A percentile compares a stretch with the other conserved stretches of the same genome.
These are phyloP conservation scores for Alitta virens DNA, from an alignment of 2,888 invertebrate species.

Conservation along the genomic window DNA sequence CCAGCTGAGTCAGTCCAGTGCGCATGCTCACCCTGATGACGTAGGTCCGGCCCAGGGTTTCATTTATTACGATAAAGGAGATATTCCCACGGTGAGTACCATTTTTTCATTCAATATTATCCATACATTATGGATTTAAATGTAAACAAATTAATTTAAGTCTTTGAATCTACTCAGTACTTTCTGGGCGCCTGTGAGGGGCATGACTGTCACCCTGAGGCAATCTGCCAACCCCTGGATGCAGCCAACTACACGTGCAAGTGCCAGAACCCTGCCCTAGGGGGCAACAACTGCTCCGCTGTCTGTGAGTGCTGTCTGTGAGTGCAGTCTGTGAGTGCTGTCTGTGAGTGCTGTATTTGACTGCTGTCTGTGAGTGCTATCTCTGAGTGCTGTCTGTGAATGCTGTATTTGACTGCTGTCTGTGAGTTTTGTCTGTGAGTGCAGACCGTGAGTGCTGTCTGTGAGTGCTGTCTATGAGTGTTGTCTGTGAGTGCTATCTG, in stretches of 20 bases:
- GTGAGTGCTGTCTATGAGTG: too few species aligned
- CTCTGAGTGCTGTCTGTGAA: too few species aligned
- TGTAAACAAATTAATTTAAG: too few species aligned
- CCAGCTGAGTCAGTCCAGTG: slow-evolving; percentile 6
- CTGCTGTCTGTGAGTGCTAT: too few species aligned
- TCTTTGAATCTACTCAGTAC: not conserved
- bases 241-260: slow-evolving; percentile 11
- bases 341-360: too few species aligned
- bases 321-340: too few species aligned
- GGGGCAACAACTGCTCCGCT: slow-evolving; percentile 13
- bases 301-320: too few species aligned
- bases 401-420: too few species aligned
- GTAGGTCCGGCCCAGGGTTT: slow-evolving; percentile 5
- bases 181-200: slow-evolving; percentile 17
- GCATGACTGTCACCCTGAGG: slow-evolving; percentile 13
- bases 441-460: too few species aligned
- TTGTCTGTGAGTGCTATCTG: too few species aligned
- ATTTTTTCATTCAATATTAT: not conserved
- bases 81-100: slow-evolving; percentile 1
- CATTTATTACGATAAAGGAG: slow-evolving; percentile 4
- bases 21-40: not conserved
- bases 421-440: too few species aligned
- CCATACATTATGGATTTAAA: too few species aligned
- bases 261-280: slow-evolving; percentile 6
- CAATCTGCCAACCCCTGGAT: slow-evolving; percentile 10